Conservation (phyloP, 2,888 invertebrate species). For the Pollenia angustigena region DNA sequence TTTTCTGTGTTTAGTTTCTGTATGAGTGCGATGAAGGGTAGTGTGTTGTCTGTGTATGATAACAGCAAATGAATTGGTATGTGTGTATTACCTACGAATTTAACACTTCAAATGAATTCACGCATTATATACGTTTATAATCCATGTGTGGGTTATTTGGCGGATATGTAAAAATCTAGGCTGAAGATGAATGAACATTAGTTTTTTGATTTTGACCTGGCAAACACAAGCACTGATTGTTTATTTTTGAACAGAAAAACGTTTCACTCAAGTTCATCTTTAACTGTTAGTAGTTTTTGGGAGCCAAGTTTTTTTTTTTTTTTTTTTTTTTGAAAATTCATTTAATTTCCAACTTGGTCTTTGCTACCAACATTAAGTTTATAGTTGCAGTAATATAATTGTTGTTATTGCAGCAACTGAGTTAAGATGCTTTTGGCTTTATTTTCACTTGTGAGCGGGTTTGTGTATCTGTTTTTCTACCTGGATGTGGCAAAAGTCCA, state of each 20-base stretch:
- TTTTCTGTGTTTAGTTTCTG: too few species aligned
- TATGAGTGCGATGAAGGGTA: too few species aligned
- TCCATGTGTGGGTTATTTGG: neutral
- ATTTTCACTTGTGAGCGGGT: neutral
- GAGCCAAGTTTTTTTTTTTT: too few species aligned
- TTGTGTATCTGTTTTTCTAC: neutral
- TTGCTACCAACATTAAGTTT: neutral
- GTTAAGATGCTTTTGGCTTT: neutral
- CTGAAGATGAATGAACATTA: neutral
- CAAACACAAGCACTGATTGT: constrained; percentile 8
- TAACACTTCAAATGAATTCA: neutral
- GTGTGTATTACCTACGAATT: neutral
- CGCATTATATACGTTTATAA: neutral
- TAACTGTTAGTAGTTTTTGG: too few species aligned
- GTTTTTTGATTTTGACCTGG: neutral
- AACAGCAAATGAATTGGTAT: neutral
- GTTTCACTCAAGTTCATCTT: neutral
- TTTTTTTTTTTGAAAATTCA: constrained; percentile 25
- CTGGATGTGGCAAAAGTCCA: constrained; percentile 69
- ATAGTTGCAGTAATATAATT: constrained; percentile 6
- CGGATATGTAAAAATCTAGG: neutral
- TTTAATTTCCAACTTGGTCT: constrained; percentile 28
- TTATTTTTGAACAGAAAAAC: neutral
- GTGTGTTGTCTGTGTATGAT: too few species aligned
- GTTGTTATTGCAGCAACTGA: constrained; percentile 1